Conservation (phyloP, 2,113 vertebrate genomes). For the Delphinapterus leucas region DNA sequence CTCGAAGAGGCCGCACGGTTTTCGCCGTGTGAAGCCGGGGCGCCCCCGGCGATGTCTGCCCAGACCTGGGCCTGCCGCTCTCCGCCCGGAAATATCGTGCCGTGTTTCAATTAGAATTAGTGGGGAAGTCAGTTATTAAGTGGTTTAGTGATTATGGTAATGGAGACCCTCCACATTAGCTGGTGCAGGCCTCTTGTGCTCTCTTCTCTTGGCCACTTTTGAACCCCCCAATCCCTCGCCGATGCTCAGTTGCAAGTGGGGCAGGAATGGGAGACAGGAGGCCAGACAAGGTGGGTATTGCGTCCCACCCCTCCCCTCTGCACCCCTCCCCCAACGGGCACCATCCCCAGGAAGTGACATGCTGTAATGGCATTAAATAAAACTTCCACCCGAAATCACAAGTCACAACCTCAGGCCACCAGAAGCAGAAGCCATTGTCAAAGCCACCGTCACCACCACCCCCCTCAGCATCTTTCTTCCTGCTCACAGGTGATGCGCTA, state of each 20-base stretch:
- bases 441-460: rapidly evolving
- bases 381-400: neutral
- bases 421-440: neutral
- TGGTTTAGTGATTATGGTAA: conserved; percentile 70
- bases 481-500: rapidly evolving
- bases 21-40: neutral
- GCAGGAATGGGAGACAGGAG: neutral
- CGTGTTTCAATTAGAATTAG: conserved; percentile 72
- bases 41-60: neutral
- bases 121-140: conserved; percentile 73
- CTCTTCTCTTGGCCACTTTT: neutral
- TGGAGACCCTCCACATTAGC: conserved; percentile 61
- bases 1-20: conserved; percentile 4
- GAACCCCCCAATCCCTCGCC: conserved; percentile 1
- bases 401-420: rapidly evolving
- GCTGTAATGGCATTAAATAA: neutral
- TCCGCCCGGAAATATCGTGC: conserved; percentile 22
- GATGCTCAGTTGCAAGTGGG: neutral
- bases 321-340: rapidly evolving
- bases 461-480: rapidly evolving
- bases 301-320: rapidly evolving
- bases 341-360: neutral
- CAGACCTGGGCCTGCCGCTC: neutral
- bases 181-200: neutral
- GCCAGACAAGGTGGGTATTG: rapidly evolving